phyloP scores from a whole-genome alignment of 2,797 vertebrate species.

The Pristis pectinata region DNA sequence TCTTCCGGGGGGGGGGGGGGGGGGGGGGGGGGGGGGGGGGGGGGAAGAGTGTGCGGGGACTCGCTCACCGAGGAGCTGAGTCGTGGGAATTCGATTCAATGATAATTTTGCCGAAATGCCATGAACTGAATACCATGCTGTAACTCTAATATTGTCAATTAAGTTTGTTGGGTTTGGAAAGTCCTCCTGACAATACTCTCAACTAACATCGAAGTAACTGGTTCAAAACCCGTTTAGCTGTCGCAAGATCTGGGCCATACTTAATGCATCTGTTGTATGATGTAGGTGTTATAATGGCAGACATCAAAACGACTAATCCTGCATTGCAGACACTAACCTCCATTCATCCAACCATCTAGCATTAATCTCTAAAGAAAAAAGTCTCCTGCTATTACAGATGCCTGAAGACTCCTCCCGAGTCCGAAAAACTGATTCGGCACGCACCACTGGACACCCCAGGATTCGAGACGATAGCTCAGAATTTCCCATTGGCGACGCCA shows the following conservation, averaged over 20 bases:
- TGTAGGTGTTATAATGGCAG: background rate
- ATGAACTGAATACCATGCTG: background rate
- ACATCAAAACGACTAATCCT: background rate
- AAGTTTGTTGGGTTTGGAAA: background rate
- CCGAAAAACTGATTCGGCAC: background rate
- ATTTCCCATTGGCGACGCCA: background rate
- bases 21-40: too few species aligned
- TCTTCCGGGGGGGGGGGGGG: too few species aligned
- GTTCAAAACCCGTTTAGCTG: background rate
- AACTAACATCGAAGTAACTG: background rate
- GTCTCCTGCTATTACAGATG: slow-evolving; percentile 20
- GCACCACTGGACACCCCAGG: background rate
- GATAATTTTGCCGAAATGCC: background rate
- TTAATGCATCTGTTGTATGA: background rate
- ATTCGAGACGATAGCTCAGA: background rate
- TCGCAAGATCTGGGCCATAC: background rate
- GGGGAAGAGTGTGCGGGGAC: too few species aligned
- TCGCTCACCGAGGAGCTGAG: too few species aligned
- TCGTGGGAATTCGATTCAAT: too few species aligned
- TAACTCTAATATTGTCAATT: background rate
- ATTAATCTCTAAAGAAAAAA: slow-evolving; percentile 3
- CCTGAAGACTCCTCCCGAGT: background rate
- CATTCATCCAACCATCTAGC: background rate
- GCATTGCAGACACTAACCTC: background rate
- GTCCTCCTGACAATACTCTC: background rate